These are phyloP conservation scores for Lagria hirta DNA, from an alignment of 2,888 invertebrate genomes.

Conservation along the genomic window DNA sequence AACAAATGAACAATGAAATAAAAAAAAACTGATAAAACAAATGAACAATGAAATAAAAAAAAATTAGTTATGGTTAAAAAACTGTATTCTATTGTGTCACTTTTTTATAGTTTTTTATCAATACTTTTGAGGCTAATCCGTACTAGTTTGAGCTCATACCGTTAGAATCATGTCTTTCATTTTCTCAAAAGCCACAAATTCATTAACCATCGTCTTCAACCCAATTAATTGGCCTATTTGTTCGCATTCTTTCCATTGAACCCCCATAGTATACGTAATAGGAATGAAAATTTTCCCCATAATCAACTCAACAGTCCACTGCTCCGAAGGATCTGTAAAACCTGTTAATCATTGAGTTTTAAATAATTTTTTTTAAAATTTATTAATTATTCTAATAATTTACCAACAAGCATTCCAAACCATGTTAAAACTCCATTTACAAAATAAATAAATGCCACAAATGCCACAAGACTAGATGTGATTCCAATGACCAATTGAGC, in stretches of 20 bases:
- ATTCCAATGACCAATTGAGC: constrained; percentile 83
- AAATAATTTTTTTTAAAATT: constrained; percentile 7
- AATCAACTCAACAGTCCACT: constrained; percentile 70
- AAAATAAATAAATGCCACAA: constrained; percentile 84
- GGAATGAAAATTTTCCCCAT: constrained; percentile 91
- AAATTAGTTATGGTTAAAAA: background rate
- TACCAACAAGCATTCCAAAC: constrained; percentile 77
- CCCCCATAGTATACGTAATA: constrained; percentile 85
- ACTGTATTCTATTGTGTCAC: background rate
- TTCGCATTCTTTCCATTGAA: constrained; percentile 73
- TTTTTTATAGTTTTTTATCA: background rate
- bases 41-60: constrained; percentile 5
- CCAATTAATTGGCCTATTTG: constrained; percentile 82
- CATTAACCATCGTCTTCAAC: constrained; percentile 87
- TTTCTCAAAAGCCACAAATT: constrained; percentile 85
- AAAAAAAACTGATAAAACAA: constrained; percentile 10
- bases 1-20: constrained; percentile 35
- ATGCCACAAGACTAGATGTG: constrained; percentile 88
- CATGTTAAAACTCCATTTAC: constrained; percentile 79
- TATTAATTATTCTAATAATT: constrained; percentile 31
- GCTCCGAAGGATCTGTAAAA: constrained; percentile 46
- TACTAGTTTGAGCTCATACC: constrained; percentile 57
- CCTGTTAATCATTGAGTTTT: constrained; percentile 33
- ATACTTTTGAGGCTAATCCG: background rate
- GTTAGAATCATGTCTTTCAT: constrained; percentile 69